Evolutionary conservation across 2,797 vertebrate genomes (phyloP).

Genomic region (Hemitrygon akajei): DNA sequence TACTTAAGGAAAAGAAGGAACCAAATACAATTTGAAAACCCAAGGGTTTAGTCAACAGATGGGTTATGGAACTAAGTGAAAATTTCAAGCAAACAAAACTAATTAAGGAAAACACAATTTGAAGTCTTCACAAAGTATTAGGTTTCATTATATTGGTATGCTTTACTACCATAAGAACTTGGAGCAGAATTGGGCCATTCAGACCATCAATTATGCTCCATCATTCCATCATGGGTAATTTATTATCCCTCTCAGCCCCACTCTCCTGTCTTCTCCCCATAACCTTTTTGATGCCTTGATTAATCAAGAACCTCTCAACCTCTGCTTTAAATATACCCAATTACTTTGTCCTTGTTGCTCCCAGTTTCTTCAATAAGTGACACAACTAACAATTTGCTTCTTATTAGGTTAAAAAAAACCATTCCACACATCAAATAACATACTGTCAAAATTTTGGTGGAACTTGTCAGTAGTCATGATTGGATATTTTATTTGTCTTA

Average conservation of each 20-base stretch:
- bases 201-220: too few species aligned
- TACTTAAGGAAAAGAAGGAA: neutral
- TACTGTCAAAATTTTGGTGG: neutral
- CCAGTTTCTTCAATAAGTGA: neutral
- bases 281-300: too few species aligned
- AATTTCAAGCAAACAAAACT: neutral
- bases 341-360: neutral
- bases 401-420: neutral
- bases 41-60: neutral
- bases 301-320: too few species aligned
- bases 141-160: neutral
- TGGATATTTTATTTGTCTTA: neutral
- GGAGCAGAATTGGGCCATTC: too few species aligned
- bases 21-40: neutral
- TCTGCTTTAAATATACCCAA: too few species aligned
- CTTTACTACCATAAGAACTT: neutral
- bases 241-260: too few species aligned
- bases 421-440: neutral
- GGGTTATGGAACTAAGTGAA: neutral
- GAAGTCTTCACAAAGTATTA: neutral
- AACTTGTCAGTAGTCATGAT: neutral
- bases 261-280: too few species aligned
- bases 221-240: too few species aligned
- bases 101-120: neutral
- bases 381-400: neutral